A percentile compares a stretch with the other conserved stretches of the same genome.
Evolutionary conservation across 2,888 invertebrate species (phyloP).

Genomic region (Sturmia bella): DNA sequence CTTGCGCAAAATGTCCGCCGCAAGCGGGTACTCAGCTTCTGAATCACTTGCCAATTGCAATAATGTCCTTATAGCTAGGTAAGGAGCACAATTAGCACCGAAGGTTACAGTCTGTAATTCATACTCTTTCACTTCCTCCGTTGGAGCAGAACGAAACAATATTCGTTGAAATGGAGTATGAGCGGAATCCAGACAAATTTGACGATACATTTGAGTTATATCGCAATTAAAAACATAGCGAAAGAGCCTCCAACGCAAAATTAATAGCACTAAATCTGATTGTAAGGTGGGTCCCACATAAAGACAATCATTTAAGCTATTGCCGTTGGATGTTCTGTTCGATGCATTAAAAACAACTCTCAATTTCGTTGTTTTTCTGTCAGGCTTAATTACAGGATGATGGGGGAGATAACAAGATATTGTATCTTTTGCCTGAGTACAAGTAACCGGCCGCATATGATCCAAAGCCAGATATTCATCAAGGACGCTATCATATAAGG

Average conservation of each 20-base stretch:
- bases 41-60: neutral
- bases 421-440: neutral
- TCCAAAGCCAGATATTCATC: neutral
- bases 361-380: constrained; percentile 1
- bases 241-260: neutral
- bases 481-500: neutral
- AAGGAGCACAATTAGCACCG: constrained; percentile 18
- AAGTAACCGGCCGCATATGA: neutral
- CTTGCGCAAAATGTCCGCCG: too few species aligned
- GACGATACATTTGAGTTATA: neutral
- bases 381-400: constrained; percentile 1
- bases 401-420: constrained; percentile 7
- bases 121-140: constrained; percentile 37
- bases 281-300: constrained; percentile 1
- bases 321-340: too few species aligned
- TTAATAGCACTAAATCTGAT: neutral
- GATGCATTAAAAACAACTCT: too few species aligned
- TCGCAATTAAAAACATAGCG: neutral
- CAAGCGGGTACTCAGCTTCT: neutral
- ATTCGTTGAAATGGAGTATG: neutral
- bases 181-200: neutral
- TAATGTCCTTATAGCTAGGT: neutral
- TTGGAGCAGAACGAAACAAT: constrained; percentile 7
- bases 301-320: neutral
- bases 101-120: constrained; percentile 65